Conservation (phyloP, 92 coral and sea anemone species). For the Porites cylindrica region DNA sequence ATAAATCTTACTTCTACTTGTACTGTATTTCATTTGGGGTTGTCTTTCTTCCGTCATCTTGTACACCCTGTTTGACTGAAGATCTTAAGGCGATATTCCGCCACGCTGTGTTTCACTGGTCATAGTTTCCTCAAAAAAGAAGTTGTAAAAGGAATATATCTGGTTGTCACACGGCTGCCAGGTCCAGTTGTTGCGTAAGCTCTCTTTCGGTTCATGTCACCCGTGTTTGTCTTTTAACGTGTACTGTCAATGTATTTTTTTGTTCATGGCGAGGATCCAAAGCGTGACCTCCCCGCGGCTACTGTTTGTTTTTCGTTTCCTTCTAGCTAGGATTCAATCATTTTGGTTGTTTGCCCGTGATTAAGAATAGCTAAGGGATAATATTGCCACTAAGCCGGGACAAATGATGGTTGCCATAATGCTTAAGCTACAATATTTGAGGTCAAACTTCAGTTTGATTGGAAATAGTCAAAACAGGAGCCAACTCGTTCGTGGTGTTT, state of each 20-base stretch:
- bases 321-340: background rate
- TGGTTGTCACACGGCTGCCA: background rate
- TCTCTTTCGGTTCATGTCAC: background rate
- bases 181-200: background rate
- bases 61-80: background rate
- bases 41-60: background rate
- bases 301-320: background rate
- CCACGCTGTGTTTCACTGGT: background rate
- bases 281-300: background rate
- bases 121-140: background rate
- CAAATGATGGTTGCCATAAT: too few species aligned
- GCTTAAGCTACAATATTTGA: too few species aligned
- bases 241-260: background rate
- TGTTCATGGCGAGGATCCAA: constrained; percentile 17
- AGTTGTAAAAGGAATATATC: background rate
- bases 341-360: background rate
- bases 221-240: background rate
- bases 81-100: background rate
- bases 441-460: too few species aligned
- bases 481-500: too few species aligned
- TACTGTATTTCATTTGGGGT: background rate
- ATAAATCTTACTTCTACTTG: background rate
- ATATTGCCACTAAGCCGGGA: background rate
- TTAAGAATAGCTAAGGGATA: background rate
- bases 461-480: too few species aligned